Base-by-base conservation (phyloP, 2,888 invertebrate species). In the Drosophila paranaensis region DNA sequence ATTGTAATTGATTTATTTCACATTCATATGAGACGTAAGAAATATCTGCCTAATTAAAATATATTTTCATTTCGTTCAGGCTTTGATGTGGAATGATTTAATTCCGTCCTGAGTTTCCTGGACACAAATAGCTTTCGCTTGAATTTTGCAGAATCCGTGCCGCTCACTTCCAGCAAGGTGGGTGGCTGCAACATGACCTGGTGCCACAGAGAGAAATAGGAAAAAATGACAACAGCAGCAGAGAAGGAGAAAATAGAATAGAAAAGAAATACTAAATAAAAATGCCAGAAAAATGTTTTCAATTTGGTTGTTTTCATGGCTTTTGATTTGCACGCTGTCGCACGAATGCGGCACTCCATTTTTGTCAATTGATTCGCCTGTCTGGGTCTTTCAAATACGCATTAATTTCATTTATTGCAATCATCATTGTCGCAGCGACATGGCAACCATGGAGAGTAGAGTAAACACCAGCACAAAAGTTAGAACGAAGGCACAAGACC, bases 391-490 rank as follows among this genome's bases (percentile, higher is more conserved):
- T 84, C 76, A 89, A 87, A 88, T 88, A 84, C 81, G 76, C 88
- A 89, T 89, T 86, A 87, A 89, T 87, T 87, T 88, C 80, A 88
- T 89, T 89, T 89, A 89, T 87, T 88, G 89, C 88, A 83, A 81
- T 84, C 84, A 84, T 84, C 84, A 81, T 89, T 84, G 80, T 88
- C 81, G 64, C 69, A 74, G 66, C 67, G 56, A 82, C 86, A 74
- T 86, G 82, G 77, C 77, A 77, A 77, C 74, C 85, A 82, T 87
- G 74, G 79, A 72, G 82, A 80, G 84, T 71, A 79, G 74, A 76
- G 80, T 75, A 81, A 83, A 76, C 73, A 77, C 63, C 79, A 71
- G 62, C 61, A 72, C 75, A 61, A 76, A 81, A 73, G 65, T 82
- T 81, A 76, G 77, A 84, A 73, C 51, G 46, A 60, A 70, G 66